Evolutionary conservation across 1,140 invertebrate species (phyloP).

Genomic region (Matsumurasca onukii): DNA sequence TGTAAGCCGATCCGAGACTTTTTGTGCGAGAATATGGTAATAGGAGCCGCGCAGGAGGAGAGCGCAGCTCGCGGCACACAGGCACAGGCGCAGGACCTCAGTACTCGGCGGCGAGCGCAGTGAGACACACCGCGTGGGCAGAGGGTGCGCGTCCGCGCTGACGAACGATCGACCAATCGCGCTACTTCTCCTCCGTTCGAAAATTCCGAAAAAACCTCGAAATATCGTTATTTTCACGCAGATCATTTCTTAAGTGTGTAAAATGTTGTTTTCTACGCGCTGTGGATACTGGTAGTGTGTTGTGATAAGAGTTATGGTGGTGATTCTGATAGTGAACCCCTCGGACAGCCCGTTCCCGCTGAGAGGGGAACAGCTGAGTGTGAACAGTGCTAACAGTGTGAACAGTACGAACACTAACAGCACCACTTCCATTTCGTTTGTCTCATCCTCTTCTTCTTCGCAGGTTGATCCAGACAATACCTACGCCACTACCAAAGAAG

Average conservation of each 20-base stretch:
- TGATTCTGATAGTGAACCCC: conserved; percentile 38
- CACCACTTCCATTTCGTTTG: conserved; percentile 39
- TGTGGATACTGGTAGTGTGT: background rate
- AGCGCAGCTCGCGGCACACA: background rate
- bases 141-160: background rate
- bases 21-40: background rate
- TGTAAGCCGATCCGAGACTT: conserved; percentile 12
- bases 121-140: background rate
- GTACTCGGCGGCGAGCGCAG: background rate
- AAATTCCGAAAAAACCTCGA: no score
- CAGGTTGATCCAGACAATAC: conserved; percentile 54
- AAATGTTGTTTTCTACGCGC: background rate
- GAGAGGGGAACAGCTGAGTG: background rate
- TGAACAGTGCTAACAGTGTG: no score
- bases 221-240: no score
- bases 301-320: conserved; percentile 32
- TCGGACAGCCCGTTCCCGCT: conserved; percentile 14
- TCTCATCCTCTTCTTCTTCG: conserved; percentile 45
- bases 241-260: no score
- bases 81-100: background rate
- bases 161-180: no score
- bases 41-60: background rate
- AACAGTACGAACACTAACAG: conserved; percentile 28
- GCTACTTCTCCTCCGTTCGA: no score
- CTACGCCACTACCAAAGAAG: conserved; percentile 55